A percentile compares a stretch with the other conserved stretches of the same genome.
Conservation (phyloP, 2,888 invertebrate genomes). For the Antitype chi region DNA sequence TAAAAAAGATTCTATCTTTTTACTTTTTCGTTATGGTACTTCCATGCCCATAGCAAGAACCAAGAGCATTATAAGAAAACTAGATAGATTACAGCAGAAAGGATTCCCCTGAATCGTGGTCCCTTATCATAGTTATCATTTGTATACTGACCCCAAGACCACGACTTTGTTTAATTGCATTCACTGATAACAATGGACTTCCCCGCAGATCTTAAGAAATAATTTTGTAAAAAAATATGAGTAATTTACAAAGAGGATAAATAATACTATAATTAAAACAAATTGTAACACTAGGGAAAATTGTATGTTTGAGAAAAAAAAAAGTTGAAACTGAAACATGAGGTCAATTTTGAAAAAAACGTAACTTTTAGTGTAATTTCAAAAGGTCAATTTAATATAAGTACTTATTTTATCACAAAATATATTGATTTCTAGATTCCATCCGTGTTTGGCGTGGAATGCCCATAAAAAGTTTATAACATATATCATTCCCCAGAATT, state of each 20-base stretch:
- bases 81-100: neutral
- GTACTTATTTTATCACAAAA: too few species aligned
- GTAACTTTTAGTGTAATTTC: neutral
- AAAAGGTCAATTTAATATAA: too few species aligned
- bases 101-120: conserved; percentile 34
- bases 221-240: neutral
- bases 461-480: too few species aligned
- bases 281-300: neutral
- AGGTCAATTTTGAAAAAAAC: neutral
- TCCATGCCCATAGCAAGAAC: too few species aligned
- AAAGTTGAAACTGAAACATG: neutral
- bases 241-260: neutral
- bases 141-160: conserved; percentile 26
- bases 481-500: too few species aligned
- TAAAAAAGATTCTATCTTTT: too few species aligned
- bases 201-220: conserved; percentile 17
- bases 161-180: conserved; percentile 13
- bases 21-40: too few species aligned
- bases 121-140: conserved; percentile 13
- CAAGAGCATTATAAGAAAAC: neutral
- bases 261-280: neutral
- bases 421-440: too few species aligned
- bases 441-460: too few species aligned
- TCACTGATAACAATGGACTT: conserved; percentile 33
- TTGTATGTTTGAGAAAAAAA: neutral